Evolutionary conservation across 2,888 invertebrate genomes (phyloP), one percentile per base, ranked within the genome.

Genomic region (Dorcus hopei): DNA sequence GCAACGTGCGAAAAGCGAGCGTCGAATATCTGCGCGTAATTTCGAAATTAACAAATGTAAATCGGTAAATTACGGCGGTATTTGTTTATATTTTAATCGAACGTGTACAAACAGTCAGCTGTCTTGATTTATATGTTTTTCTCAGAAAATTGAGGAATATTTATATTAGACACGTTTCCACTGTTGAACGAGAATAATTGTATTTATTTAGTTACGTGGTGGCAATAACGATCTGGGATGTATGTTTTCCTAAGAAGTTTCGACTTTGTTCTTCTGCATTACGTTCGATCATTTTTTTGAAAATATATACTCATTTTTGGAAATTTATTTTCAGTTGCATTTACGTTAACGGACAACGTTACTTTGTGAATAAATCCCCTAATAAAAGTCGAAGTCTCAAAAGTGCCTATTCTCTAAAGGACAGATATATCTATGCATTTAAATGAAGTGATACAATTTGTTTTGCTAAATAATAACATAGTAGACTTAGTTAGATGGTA

Each of bases 21-120:
- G 6, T 33, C 26, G 26, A 33, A 33, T 33, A 33, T 33, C 26
- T 33, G 26, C 26, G 26, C 26, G 23, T 45, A 45, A 11, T 11
- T 45, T 45, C 45, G 16, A 45, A 23, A 45, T 45, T 45, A 45
- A 45, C 45, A 45, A 45, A 45, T n/a, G 45, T 9, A 45, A 45
- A 45, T 23, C 45, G 9, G 9, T 45, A 45, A 45, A 45, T 45
- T 45, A 45, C 23, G 2, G 45, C 14, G 23, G 23, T n/a, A 19
- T 19, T 45, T 45, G 45, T 45, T 45, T 45, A 45, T 45, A 11
- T 23, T 9, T 19, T 45, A 45, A 45, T 45, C 45, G 23, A 45
- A 45, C 45, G 45, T 45, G 45, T 23, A 45, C 23, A 45, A 45
- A 45, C 23, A 45, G 19, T 45, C 45, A 45, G 45, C 23, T 45